A percentile compares a stretch with the other conserved stretches of the same genome.
Evolutionary conservation across 1,140 invertebrate species (phyloP).

Genomic region (Pissodes strobi): DNA sequence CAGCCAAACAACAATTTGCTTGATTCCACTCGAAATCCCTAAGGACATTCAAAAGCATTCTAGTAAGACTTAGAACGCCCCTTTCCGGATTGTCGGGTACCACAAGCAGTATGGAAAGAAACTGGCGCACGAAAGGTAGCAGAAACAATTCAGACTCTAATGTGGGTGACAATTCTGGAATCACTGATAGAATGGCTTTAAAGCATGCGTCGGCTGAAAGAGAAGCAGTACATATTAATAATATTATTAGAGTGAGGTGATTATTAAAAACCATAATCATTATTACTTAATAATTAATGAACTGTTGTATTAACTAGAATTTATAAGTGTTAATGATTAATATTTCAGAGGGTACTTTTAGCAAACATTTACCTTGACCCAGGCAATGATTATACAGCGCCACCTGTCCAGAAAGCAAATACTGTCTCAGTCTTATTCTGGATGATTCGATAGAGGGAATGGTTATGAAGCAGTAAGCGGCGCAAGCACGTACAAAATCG

Average conservation of each 20-base stretch:
- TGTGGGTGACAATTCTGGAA: conserved; percentile 81
- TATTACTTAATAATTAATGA: too few species aligned
- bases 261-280: too few species aligned
- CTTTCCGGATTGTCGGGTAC: conserved; percentile 89
- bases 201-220: conserved; percentile 87
- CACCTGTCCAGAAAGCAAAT: conserved; percentile 85
- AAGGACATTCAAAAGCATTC: conserved; percentile 74
- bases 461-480: conserved; percentile 93
- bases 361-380: conserved; percentile 72
- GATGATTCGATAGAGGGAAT: conserved; percentile 87
- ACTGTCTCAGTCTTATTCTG: conserved; percentile 78
- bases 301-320: too few species aligned
- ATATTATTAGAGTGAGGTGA: too few species aligned
- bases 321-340: too few species aligned
- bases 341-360: background rate
- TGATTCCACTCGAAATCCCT: conserved; percentile 71
- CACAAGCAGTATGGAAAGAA: conserved; percentile 83
- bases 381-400: conserved; percentile 89
- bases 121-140: conserved; percentile 72
- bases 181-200: conserved; percentile 80
- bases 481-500: conserved; percentile 90
- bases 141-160: conserved; percentile 75
- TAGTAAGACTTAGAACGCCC: conserved; percentile 76
- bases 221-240: too few species aligned
- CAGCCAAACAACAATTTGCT: conserved; percentile 60